A percentile compares a stretch with the other conserved stretches of the same genome.
Conservation (phyloP, 2,888 invertebrate genomes). For the Macrosiphum euphorbiae region DNA sequence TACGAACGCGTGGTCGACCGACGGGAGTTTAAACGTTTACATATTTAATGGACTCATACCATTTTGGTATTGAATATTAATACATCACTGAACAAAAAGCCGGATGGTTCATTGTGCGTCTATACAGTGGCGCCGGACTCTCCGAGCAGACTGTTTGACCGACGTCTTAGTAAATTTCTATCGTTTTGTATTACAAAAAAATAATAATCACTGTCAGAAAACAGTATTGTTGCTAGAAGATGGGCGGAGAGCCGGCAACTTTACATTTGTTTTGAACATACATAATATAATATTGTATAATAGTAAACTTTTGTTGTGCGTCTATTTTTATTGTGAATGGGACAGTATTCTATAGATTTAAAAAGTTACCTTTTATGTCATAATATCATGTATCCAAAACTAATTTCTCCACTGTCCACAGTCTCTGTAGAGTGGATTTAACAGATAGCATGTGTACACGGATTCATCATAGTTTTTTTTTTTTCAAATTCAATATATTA, state of each 20-base stretch:
- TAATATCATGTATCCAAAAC: neutral
- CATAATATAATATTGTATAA: neutral
- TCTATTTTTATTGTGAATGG: neutral
- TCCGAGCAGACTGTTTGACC: too few relatives aligned
- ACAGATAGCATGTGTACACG: neutral
- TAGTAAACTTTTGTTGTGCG: neutral
- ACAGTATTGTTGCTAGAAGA: neutral
- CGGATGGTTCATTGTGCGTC: neutral
- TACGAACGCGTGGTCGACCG: neutral
- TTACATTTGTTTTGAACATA: neutral
- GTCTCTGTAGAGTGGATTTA: neutral
- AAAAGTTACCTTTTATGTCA: neutral
- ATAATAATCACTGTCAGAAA: neutral
- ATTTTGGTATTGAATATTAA: neutral
- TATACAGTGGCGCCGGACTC: neutral
- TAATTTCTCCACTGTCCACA: neutral
- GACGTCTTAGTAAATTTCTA: neutral
- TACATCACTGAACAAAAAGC: neutral
- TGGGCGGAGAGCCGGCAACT: neutral
- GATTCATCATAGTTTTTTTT: neutral
- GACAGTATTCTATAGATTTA: neutral
- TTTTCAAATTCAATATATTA: neutral
- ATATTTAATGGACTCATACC: neutral
- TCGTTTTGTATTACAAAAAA: neutral
- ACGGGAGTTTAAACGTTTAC: neutral